Conservation (phyloP, 2,888 invertebrate genomes). For the Eutolmus rufibarbis region DNA sequence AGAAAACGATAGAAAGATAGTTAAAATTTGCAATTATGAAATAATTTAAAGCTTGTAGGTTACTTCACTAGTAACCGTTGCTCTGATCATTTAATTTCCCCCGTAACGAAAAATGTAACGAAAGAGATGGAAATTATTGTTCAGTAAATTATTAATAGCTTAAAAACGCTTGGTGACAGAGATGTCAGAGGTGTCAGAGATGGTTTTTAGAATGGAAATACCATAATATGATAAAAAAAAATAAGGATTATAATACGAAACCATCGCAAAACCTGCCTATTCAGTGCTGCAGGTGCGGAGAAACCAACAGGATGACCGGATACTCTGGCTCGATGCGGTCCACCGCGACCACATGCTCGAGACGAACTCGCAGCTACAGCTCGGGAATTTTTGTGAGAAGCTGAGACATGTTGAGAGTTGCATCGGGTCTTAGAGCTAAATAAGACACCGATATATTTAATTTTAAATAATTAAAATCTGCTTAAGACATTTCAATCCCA, state of each 20-base stretch:
- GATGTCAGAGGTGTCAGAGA: not conserved
- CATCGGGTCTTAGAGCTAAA: not conserved
- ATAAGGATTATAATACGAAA: not conserved
- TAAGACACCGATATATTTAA: not conserved
- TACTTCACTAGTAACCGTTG: not conserved
- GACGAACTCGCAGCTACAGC: not conserved
- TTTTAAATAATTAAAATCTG: not conserved
- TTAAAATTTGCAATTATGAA: not conserved
- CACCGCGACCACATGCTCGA: not conserved
- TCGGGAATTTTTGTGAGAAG: not conserved
- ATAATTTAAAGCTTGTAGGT: not conserved
- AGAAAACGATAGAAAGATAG: not conserved
- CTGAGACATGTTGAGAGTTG: not conserved
- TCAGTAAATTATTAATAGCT: not conserved
- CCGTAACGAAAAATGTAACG: not conserved
- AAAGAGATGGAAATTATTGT: not conserved
- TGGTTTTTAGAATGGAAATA: not conserved
- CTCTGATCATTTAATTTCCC: not conserved
- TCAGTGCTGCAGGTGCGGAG: not conserved
- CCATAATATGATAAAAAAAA: not conserved
- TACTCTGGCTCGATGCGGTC: not conserved
- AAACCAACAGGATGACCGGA: not conserved
- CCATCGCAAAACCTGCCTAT: not conserved
- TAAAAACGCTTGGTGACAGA: not conserved
- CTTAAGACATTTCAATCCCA: not conserved